phyloP scores from a whole-genome alignment of 2,113 vertebrate genomes.

The Lagopus muta region DNA sequence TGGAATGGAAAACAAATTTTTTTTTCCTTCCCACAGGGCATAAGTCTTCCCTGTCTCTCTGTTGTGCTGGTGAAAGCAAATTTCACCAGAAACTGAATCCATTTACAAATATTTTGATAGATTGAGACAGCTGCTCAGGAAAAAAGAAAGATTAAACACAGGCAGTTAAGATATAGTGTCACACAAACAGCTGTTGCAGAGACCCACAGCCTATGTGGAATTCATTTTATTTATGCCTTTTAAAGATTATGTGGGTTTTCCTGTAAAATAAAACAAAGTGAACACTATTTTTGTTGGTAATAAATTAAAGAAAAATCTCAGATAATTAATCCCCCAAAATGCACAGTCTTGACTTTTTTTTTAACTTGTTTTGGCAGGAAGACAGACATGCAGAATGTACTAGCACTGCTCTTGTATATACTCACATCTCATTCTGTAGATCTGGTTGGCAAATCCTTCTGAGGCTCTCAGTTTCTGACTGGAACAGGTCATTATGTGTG shows the following conservation, averaged over 20 bases:
- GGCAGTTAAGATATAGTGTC: slow-evolving; percentile 45
- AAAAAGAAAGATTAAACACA: slow-evolving; percentile 44
- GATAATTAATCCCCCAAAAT: slow-evolving; percentile 47
- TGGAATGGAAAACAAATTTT: slow-evolving; percentile 46
- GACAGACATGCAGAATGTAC: slow-evolving; percentile 20
- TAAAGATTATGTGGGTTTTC: slow-evolving; percentile 21
- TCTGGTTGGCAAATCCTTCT: not conserved
- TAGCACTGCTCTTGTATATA: not conserved
- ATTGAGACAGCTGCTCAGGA: slow-evolving; percentile 31
- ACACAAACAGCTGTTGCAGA: slow-evolving; percentile 43
- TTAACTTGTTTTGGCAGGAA: slow-evolving; percentile 17
- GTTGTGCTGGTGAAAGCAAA: slow-evolving; percentile 54
- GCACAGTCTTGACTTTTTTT: not conserved
- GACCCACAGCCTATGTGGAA: not conserved
- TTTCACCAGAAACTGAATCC: slow-evolving; percentile 50
- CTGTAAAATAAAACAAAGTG: slow-evolving; percentile 39
- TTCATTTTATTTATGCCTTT: slow-evolving; percentile 48
- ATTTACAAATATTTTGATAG: slow-evolving; percentile 67
- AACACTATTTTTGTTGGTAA: not conserved
- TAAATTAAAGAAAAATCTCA: slow-evolving; percentile 39
- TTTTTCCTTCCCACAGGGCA: not conserved
- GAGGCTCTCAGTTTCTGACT: slow-evolving; percentile 47
- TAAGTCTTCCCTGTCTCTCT: slow-evolving; percentile 45
- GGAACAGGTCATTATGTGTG: slow-evolving; percentile 48
- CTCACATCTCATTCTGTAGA: slow-evolving; percentile 5